Evolutionary conservation across 2,797 vertebrate species (phyloP).

Genomic region (Molothrus ater): DNA sequence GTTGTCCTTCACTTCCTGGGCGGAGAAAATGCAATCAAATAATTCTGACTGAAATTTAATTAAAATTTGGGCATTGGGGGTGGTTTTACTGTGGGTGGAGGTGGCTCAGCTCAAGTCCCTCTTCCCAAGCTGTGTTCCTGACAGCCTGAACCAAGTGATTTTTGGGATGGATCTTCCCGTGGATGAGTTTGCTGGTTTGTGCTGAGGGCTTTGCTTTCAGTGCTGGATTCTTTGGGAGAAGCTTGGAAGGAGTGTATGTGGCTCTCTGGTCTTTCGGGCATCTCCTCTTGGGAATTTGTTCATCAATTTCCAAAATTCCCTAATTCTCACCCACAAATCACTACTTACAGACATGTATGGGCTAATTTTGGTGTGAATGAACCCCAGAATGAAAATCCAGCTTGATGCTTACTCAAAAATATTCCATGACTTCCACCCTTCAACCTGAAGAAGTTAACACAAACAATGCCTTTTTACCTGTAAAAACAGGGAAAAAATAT

Average conservation of each 20-base stretch:
- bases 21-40: not conserved
- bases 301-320: not conserved
- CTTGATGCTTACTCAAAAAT: not conserved
- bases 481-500: not conserved
- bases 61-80: no score
- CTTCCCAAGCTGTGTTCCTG: not conserved
- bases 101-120: not conserved
- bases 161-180: fast-evolving
- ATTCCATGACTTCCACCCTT: not conserved
- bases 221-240: not conserved
- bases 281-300: not conserved
- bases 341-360: fast-evolving
- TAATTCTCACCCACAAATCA: fast-evolving
- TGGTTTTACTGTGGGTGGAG: not conserved
- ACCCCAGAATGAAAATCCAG: not conserved
- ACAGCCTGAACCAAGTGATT: fast-evolving
- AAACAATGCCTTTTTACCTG: not conserved
- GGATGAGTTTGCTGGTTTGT: not conserved
- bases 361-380: not conserved
- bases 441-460: not conserved
- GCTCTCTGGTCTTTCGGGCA: not conserved
- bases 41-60: not conserved
- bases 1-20: not conserved
- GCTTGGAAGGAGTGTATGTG: fast-evolving
- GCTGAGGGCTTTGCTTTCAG: not conserved